These are phyloP conservation scores for Aleiodes testaceus DNA, from an alignment of 2,888 invertebrate species.

Conservation along the genomic window DNA sequence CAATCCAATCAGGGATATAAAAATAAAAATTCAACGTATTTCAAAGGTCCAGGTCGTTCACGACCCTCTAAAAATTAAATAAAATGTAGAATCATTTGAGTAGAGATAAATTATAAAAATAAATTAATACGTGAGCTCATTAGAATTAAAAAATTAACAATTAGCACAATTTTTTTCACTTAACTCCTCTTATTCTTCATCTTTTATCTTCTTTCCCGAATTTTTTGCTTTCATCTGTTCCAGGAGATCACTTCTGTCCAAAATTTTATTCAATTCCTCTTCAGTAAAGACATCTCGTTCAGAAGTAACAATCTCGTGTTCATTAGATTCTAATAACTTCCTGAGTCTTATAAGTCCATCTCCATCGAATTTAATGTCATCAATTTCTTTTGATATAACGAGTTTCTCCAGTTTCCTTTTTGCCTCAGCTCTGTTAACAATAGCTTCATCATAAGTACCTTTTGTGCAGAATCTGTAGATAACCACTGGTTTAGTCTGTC, in stretches of 20 bases:
- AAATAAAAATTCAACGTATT: conserved; percentile 57
- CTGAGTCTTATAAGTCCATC: conserved; percentile 57
- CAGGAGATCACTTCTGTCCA: conserved; percentile 72
- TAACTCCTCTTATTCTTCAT: neutral
- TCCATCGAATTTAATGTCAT: conserved; percentile 17
- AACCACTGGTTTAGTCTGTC: conserved; percentile 81
- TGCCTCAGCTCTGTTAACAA: conserved; percentile 76
- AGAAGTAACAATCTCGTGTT: conserved; percentile 54
- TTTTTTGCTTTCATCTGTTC: neutral
- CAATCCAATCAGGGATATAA: conserved; percentile 63
- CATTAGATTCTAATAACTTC: conserved; percentile 61
- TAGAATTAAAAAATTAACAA: too few relatives aligned
- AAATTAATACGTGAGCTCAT: neutral
- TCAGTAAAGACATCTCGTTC: conserved; percentile 70
- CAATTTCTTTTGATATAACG: conserved; percentile 74
- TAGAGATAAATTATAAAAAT: neutral
- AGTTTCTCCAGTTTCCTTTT: conserved; percentile 82
- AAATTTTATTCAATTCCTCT: conserved; percentile 71
- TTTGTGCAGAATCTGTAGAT: conserved; percentile 78
- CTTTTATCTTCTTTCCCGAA: neutral
- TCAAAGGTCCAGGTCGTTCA: conserved; percentile 53
- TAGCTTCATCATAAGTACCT: conserved; percentile 80
- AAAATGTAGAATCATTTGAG: conserved; percentile 29
- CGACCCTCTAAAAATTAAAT: conserved; percentile 55
- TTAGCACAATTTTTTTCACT: too few relatives aligned